Conservation (phyloP, 2,888 invertebrate genomes). For the Caenorhabditis uteleia region DNA sequence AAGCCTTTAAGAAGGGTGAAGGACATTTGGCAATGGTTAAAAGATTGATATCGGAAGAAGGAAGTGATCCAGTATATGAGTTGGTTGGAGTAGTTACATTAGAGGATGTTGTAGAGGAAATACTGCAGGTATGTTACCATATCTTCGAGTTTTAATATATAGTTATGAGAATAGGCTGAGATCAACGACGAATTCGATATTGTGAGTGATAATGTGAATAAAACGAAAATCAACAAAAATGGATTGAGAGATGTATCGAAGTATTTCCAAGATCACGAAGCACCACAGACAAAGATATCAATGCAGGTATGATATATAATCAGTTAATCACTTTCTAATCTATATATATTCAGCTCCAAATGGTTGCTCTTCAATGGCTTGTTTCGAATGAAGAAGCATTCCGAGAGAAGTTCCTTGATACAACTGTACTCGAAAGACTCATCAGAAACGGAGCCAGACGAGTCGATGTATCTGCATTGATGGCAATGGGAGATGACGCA, state of each 20-base stretch:
- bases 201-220: constrained; percentile 66
- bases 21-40: constrained; percentile 85
- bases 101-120: constrained; percentile 66
- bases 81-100: constrained; percentile 90
- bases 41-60: constrained; percentile 81
- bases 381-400: constrained; percentile 55
- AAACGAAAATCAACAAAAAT: constrained; percentile 47
- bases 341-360: constrained; percentile 51
- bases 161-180: constrained; percentile 76
- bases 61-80: constrained; percentile 85
- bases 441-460: constrained; percentile 48
- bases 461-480: constrained; percentile 63
- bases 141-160: background rate
- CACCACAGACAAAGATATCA: constrained; percentile 49
- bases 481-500: constrained; percentile 48
- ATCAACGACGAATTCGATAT: constrained; percentile 98
- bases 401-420: constrained; percentile 47
- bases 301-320: constrained; percentile 32
- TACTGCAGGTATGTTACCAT: constrained; percentile 44
- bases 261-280: constrained; percentile 53
- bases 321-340: background rate
- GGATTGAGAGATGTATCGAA: constrained; percentile 39
- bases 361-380: constrained; percentile 59
- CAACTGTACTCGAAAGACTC: constrained; percentile 52
- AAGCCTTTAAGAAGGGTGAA: constrained; percentile 86